Conservation (phyloP, 2,888 invertebrate species). For the Nymphalis polychloros region DNA sequence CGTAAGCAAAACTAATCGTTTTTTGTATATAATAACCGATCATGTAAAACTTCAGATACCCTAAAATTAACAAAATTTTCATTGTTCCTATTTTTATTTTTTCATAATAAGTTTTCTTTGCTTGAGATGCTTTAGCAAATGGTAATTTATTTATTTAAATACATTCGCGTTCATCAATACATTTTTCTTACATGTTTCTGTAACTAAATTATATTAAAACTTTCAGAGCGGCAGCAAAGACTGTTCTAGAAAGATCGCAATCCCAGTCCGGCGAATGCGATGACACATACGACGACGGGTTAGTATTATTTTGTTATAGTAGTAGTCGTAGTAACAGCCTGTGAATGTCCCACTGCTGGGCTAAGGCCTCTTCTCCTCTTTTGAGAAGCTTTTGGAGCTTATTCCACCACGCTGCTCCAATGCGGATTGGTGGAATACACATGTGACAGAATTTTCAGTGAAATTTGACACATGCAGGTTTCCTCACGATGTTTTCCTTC, state of each 20-base stretch:
- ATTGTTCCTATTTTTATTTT: conserved; percentile 18
- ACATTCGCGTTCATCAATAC: not conserved
- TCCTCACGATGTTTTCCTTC: too few species aligned
- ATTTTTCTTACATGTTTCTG: not conserved
- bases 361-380: too few species aligned
- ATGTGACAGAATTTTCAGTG: too few species aligned
- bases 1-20: too few species aligned
- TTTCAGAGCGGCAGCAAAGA: conserved; percentile 81
- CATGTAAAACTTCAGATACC: conserved; percentile 27
- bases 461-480: too few species aligned
- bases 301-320: conserved; percentile 44
- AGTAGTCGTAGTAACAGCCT: too few species aligned
- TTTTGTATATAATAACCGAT: too few species aligned
- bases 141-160: conserved; percentile 3
- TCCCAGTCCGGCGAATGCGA: conserved; percentile 77
- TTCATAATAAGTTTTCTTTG: conserved; percentile 39
- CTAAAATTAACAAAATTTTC: conserved; percentile 11
- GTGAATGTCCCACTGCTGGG: too few species aligned
- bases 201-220: not conserved
- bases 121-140: conserved; percentile 48
- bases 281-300: conserved; percentile 86
- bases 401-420: too few species aligned
- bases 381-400: too few species aligned
- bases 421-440: too few species aligned
- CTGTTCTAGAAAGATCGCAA: conserved; percentile 80